These are phyloP conservation scores for Chloroceryle inda DNA, from an alignment of 2,797 vertebrate genomes.

Conservation along the genomic window DNA sequence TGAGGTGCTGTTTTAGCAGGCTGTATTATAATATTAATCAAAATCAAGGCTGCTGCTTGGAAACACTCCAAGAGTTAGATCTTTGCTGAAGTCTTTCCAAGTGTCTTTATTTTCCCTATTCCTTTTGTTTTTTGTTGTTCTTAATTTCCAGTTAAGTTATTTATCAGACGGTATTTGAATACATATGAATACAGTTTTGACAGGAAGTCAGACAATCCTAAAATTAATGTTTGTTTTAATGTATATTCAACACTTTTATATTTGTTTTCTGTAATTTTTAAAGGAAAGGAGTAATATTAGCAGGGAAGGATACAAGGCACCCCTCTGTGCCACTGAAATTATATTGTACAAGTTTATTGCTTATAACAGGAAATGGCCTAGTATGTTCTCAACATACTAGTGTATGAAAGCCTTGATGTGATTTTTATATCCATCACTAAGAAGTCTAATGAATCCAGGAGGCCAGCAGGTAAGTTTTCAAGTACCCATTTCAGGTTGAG, in stretches of 20 bases:
- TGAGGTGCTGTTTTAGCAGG: slow-evolving; percentile 80
- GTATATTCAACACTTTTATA: slow-evolving; percentile 69
- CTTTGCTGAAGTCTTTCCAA: slow-evolving; percentile 75
- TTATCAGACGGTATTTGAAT: slow-evolving; percentile 72
- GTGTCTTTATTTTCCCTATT: slow-evolving; percentile 68
- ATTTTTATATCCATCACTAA: not conserved
- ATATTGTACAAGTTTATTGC: not conserved
- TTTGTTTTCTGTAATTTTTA: slow-evolving; percentile 59
- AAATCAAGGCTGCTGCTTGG: slow-evolving; percentile 77
- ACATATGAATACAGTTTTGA: slow-evolving; percentile 72
- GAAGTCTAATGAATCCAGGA: not conserved
- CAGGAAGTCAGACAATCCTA: slow-evolving; percentile 69
- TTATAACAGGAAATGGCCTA: not conserved
- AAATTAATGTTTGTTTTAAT: slow-evolving; percentile 72
- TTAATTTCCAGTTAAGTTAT: slow-evolving; percentile 76
- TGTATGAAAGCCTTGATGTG: not conserved
- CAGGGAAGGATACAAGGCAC: not conserved
- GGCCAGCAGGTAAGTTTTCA: not conserved
- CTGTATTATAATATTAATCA: slow-evolving; percentile 84
- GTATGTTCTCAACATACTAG: not conserved
- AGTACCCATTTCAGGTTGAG: not conserved
- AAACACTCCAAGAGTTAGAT: slow-evolving; percentile 73
- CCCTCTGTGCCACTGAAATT: slow-evolving; percentile 25
- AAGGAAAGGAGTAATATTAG: slow-evolving; percentile 24
- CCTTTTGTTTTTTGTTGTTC: slow-evolving; percentile 56